phyloP scores from a whole-genome alignment of 2,888 invertebrate genomes.

The Spodoptera exigua region DNA sequence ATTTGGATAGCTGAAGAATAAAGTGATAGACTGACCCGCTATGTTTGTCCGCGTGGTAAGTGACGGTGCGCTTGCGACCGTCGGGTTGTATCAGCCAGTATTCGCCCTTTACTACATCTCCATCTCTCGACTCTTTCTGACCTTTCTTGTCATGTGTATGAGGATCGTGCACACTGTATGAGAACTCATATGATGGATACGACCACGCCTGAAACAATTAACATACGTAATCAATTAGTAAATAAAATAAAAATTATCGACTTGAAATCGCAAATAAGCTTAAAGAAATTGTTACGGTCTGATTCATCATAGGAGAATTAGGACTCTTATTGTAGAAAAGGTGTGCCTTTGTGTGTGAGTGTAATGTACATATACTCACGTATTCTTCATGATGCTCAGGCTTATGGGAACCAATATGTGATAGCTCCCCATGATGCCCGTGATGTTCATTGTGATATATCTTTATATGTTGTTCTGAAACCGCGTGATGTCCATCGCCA shows the following conservation, averaged over 20 bases:
- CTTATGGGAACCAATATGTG: slow-evolving; percentile 69
- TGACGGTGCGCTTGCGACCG: slow-evolving; percentile 85
- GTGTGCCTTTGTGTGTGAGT: no score
- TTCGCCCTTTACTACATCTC: slow-evolving; percentile 85
- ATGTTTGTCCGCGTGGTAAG: slow-evolving; percentile 86
- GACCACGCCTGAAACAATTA: slow-evolving; percentile 76
- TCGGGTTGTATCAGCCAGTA: slow-evolving; percentile 88
- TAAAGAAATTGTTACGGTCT: no score
- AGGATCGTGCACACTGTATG: slow-evolving; percentile 88
- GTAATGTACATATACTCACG: slow-evolving; percentile 68
- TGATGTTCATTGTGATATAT: slow-evolving; percentile 56
- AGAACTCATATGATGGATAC: slow-evolving; percentile 87
- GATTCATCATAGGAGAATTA: no score
- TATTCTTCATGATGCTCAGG: slow-evolving; percentile 83
- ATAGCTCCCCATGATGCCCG: slow-evolving; percentile 69
- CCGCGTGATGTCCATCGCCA: slow-evolving; percentile 67
- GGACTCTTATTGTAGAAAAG: no score
- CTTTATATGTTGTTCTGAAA: slow-evolving; percentile 73
- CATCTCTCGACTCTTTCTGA: slow-evolving; percentile 84
- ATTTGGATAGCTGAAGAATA: no score
- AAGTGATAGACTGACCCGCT: slow-evolving; percentile 80
- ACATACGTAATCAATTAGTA: no score
- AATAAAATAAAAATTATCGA: not conserved
- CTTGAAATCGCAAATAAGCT: not conserved
- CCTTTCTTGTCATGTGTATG: slow-evolving; percentile 88